These are phyloP conservation scores for Lymantria dispar DNA, from an alignment of 2,888 invertebrate genomes.

Conservation along the genomic window DNA sequence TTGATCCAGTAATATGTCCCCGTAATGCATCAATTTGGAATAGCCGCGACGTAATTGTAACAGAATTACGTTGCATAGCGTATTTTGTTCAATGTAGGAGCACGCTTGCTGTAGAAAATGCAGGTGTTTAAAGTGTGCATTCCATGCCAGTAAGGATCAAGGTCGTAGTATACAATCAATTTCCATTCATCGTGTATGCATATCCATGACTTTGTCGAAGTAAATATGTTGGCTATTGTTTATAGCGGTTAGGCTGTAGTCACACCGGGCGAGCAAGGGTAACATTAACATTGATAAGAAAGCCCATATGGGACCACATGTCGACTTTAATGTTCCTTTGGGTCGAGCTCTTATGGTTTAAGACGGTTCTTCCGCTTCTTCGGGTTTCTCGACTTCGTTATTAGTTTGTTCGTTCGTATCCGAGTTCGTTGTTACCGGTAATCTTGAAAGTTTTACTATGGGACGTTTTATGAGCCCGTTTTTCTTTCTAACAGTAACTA, in stretches of 20 bases:
- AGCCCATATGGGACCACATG: neutral
- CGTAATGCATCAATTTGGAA: neutral
- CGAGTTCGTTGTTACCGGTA: neutral
- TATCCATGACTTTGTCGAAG: neutral
- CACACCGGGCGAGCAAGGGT: neutral
- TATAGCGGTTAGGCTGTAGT: neutral
- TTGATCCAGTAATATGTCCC: neutral
- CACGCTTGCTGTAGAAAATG: neutral
- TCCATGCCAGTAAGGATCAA: neutral
- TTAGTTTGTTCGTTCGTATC: neutral
- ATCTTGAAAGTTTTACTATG: neutral
- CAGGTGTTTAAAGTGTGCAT: neutral
- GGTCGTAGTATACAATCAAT: constrained; percentile 1
- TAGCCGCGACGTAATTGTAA: constrained; percentile 1
- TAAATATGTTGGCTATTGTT: neutral
- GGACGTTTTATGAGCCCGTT: neutral
- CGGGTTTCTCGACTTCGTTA: neutral
- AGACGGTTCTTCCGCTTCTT: neutral
- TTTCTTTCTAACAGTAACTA: neutral
- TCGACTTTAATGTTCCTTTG: neutral
- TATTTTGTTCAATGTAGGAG: neutral
- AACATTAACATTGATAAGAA: neutral
- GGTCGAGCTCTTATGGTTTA: neutral
- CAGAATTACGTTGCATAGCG: neutral
- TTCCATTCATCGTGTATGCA: constrained; percentile 1